Conservation (phyloP, 2,888 invertebrate genomes). For the Nysson spinosus region DNA sequence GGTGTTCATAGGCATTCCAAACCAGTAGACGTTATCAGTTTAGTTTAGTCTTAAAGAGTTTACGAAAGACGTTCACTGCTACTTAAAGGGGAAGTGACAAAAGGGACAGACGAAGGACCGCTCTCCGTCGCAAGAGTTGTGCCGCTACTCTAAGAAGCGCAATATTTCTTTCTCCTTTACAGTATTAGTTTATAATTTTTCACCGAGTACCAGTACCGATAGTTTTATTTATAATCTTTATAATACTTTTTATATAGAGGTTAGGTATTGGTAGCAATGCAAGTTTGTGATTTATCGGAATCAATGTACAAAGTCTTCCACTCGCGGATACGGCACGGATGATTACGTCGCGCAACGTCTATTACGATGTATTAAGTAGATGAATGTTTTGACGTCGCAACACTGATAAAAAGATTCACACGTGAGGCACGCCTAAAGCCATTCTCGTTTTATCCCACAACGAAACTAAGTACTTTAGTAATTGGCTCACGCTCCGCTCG, state of each 20-base stretch:
- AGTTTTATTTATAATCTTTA: neutral
- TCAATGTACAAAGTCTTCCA: neutral
- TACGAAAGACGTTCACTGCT: slow-evolving; percentile 19
- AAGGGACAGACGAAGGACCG: too few relatives aligned
- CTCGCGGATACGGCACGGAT: too few relatives aligned
- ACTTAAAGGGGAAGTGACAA: slow-evolving; percentile 38
- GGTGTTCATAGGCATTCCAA: neutral
- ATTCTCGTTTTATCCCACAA: slow-evolving; percentile 10
- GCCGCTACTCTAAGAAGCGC: too few relatives aligned
- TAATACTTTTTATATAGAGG: slow-evolving; percentile 19
- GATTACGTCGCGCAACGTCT: neutral
- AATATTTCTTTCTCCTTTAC: neutral
- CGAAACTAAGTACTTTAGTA: slow-evolving; percentile 15
- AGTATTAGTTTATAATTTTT: neutral
- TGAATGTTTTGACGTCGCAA: neutral
- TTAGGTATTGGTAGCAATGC: slow-evolving; percentile 19
- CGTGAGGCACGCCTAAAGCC: slow-evolving; percentile 1
- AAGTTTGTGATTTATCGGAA: slow-evolving; percentile 11
- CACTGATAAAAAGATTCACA: slow-evolving; percentile 8
- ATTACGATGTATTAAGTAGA: neutral
- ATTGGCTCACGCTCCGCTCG: slow-evolving; percentile 22
- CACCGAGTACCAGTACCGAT: neutral
- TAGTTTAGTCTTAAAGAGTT: slow-evolving; percentile 29
- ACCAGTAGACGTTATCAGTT: slow-evolving; percentile 2
- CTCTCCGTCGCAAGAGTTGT: too few relatives aligned